Evolutionary conservation across 2,888 invertebrate genomes (phyloP), one percentile per base, ranked within the genome.

Genomic region (Tridacna gigas): DNA sequence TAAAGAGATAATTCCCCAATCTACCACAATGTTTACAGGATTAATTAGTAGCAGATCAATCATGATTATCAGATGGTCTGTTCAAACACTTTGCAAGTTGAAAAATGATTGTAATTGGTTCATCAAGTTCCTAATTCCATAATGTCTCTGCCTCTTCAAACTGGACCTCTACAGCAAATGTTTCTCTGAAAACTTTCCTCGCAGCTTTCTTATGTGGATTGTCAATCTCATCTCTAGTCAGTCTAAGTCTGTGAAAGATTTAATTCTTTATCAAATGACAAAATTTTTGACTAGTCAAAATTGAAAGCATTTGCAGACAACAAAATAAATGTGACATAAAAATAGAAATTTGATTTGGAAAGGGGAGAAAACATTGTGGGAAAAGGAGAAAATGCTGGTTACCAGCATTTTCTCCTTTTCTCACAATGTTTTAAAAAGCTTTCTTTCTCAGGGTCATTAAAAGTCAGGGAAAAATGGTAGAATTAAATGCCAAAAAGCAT

Each of bases 181-280:
- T 92, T 66, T 95, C 95, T 56, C 91, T 89, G 88, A 94, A 95
- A 45, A 94, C 91, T 79, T 94, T 91, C 94, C 95, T 94, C 9
- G 94, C 94, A 80, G 95, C 95, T 74, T 92, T 89, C 90, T 95
- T 95, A 89, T 95, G 95, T 5, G 95, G 95, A 90, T 95, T 95
- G 89, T 95, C 95, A 76, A 95, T 90, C 82, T 95, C 95, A 77
- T 95, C 94, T 75, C 95, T 88, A 22, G 90, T 88, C 61, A 95
- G 89, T 15, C 86, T 79, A 61, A 95, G 90, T 77, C 95, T 91
- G 78, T 48, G 89, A 83, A 74, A 74, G 71, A 71, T 25, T 37
- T 7, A 37, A 37, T 37, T 37, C 2, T 4, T 7, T 4, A 2
- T 37, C 7, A 37, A 4, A 37, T 7, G 7, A 7, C 37, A 4